Base-by-base conservation (phyloP, 2,113 vertebrate species). In the Capricornis sumatraensis region DNA sequence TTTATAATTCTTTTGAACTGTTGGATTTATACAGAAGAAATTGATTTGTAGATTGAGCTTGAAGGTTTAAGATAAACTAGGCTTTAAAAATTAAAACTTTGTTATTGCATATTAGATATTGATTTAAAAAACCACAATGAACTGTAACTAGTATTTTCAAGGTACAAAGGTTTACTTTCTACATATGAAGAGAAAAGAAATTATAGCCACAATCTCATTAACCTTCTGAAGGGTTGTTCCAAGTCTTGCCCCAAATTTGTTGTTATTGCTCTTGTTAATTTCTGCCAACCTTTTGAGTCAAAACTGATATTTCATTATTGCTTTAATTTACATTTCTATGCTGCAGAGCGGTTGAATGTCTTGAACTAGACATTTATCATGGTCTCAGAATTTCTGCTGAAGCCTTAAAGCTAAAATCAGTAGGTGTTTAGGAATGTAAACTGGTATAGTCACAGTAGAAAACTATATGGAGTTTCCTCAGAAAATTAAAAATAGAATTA, bases 51-150 rank as follows among this genome's bases (percentile, higher is more conserved):
- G 62, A 14, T n/a, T 93, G 43, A 78, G 88, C 11, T 40, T 60
- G 82, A 85, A 91, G 16, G 21, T 25, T 95, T 95, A 90, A 76
- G 47, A 53, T 53, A 94, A 91, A 43, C 2, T 62, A 43, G 13
- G 43, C 12, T 97, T 97, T 58, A 67, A 94, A 94, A 88, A 89
- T 58, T 25, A 79, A 76, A 67, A 81, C 53, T 83, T 91, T 58
- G 55, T 93, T 40, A 50, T 85, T 53, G 36, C 40, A 9, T 76
- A 50, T 60, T 93, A 62, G 28, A 45, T 85, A 47, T 15, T 55
- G 81, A 36, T 62, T 6, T 53, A 43, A 36, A 52, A 19, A 60
- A 6, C 58, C n/a, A 45, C 12, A 36, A 16, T 91, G 2, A 87
- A 71, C 19, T 89, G 2, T 64, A 85, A 88, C 88, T 53, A 30